These are phyloP conservation scores for Epizoanthus fatuus DNA, from an alignment of 92 coral and sea anemone genomes.

Conservation along the genomic window DNA sequence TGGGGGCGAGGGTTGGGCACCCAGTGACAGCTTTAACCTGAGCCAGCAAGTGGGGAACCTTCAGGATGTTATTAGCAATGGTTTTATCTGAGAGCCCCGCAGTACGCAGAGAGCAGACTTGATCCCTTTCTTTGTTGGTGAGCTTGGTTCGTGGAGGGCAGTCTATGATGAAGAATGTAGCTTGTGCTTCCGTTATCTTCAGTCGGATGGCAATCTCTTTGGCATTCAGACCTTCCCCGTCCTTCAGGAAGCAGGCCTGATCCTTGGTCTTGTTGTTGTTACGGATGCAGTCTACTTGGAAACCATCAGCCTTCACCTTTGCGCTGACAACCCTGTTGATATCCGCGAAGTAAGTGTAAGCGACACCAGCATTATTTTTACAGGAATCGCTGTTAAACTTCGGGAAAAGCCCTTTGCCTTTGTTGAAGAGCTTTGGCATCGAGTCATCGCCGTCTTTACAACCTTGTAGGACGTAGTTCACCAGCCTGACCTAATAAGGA, in stretches of 20 bases:
- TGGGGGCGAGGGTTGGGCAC: conserved; percentile 7
- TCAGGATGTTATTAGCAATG: neutral
- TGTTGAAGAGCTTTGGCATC: conserved; percentile 2
- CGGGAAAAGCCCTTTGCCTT: neutral
- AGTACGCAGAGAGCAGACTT: conserved; percentile 10
- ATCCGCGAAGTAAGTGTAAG: conserved; percentile 18
- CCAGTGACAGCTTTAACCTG: conserved; percentile 4
- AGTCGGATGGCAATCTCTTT: neutral
- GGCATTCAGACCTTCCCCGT: conserved; percentile 12
- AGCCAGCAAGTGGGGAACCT: neutral
- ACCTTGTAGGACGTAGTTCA: neutral
- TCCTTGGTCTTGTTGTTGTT: conserved; percentile 3
- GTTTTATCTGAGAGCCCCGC: neutral
- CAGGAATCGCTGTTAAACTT: conserved; percentile 11
- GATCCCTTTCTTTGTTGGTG: conserved; percentile 3
- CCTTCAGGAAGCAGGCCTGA: conserved; percentile 25
- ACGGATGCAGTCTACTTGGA: conserved; percentile 14
- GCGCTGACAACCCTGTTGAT: neutral
- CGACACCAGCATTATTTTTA: neutral
- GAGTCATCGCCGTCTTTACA: neutral
- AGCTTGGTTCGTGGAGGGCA: conserved; percentile 32
- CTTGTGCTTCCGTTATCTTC: neutral
- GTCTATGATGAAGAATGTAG: neutral
- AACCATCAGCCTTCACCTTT: neutral
- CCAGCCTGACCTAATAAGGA: too few relatives aligned